These are phyloP conservation scores for Hippoglossus stenolepis DNA, from an alignment of 2,113 vertebrate species.

Conservation along the genomic window DNA sequence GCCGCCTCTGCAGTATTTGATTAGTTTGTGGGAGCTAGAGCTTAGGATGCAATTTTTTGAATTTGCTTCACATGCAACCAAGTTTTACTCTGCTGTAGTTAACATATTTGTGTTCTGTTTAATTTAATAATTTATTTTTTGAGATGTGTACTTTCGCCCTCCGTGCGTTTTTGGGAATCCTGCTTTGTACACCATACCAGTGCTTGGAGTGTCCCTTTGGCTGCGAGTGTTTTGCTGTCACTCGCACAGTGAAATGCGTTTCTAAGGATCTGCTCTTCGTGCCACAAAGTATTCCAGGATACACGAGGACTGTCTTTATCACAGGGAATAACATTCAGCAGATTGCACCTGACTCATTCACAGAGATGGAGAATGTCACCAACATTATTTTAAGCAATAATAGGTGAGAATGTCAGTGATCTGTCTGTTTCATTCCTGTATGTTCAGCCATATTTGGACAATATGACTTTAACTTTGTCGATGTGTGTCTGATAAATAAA, in stretches of 20 bases:
- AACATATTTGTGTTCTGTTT: conserved; percentile 7
- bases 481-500: conserved; percentile 45
- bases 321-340: conserved; percentile 78
- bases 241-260: conserved; percentile 80
- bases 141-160: conserved; percentile 69
- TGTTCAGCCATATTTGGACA: conserved; percentile 25
- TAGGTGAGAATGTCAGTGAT: conserved; percentile 73
- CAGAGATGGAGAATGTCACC: conserved; percentile 76
- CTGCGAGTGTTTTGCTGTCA: conserved; percentile 81
- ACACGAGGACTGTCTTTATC: conserved; percentile 76
- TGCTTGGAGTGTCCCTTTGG: conserved; percentile 76
- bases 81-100: background rate
- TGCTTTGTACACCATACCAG: conserved; percentile 59
- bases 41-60: background rate
- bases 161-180: conserved; percentile 58
- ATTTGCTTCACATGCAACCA: background rate
- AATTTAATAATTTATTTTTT: conserved; percentile 5
- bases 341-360: conserved; percentile 75
- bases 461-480: conserved; percentile 14
- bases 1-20: conserved; percentile 23
- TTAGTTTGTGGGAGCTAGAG: conserved; percentile 21
- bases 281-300: conserved; percentile 76
- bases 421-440: conserved; percentile 4
- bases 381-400: conserved; percentile 83
- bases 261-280: conserved; percentile 73